A percentile compares a stretch with the other conserved stretches of the same genome.
Evolutionary conservation across 2,888 invertebrate species (phyloP).

Genomic region (Apomyelois bistriatella): DNA sequence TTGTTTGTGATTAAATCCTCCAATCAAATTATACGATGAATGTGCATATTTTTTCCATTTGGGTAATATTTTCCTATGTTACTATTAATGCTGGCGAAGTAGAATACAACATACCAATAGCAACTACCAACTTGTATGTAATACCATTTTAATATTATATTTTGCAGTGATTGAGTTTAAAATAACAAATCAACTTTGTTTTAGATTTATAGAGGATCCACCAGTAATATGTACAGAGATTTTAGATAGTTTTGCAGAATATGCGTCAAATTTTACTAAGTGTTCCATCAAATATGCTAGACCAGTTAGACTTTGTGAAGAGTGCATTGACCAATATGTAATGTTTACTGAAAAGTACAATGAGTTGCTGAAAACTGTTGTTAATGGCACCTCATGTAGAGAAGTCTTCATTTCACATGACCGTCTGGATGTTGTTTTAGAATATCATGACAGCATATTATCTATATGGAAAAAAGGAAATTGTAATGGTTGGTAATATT

Average conservation of each 20-base stretch:
- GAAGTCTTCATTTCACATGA: conserved; percentile 81
- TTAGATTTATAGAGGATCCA: conserved; percentile 33
- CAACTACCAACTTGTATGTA: not conserved
- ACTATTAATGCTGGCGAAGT: not conserved
- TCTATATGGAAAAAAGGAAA: conserved; percentile 81
- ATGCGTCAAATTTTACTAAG: conserved; percentile 78
- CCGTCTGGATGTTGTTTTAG: conserved; percentile 80
- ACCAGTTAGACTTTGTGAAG: conserved; percentile 81
- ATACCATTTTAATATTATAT: not conserved
- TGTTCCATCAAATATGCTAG: conserved; percentile 81
- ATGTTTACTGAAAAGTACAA: conserved; percentile 71
- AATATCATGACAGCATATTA: conserved; percentile 75
- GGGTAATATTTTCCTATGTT: not conserved
- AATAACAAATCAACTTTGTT: not conserved
- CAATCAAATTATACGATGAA: not conserved
- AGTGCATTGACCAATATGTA: conserved; percentile 78
- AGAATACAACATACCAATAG: too few species aligned
- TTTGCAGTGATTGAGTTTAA: not conserved
- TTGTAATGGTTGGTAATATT: conserved; percentile 77
- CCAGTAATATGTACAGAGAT: conserved; percentile 46
- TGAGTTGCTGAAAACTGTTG: conserved; percentile 59
- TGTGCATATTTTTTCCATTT: not conserved
- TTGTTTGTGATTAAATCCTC: too few species aligned
- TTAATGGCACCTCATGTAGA: conserved; percentile 79
- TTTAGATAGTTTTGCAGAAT: conserved; percentile 70